Evolutionary conservation across 2,888 invertebrate genomes (phyloP).

Genomic region (Stenolophus ochropezus): DNA sequence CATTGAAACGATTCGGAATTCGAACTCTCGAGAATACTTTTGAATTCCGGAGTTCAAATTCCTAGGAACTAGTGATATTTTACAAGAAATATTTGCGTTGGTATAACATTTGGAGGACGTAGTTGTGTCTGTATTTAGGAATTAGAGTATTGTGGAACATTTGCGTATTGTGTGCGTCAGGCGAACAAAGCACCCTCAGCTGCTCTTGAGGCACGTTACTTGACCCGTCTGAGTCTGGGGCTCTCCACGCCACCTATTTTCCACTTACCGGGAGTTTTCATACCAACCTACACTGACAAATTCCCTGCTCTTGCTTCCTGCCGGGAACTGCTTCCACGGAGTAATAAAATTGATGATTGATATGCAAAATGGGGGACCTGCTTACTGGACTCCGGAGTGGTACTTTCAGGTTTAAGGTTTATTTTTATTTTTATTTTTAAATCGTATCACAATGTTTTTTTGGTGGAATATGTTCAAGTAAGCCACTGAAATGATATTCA

Average conservation of each 20-base stretch:
- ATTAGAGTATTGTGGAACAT: not conserved
- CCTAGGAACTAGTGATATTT: no score
- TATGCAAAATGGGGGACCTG: not conserved
- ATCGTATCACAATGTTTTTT: no score
- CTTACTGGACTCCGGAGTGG: not conserved
- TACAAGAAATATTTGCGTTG: no score
- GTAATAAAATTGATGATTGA: conserved; percentile 7
- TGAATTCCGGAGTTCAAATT: no score
- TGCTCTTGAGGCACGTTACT: not conserved
- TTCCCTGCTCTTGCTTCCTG: not conserved
- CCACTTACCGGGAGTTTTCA: conserved; percentile 41
- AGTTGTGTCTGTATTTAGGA: not conserved
- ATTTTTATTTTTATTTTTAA: not conserved
- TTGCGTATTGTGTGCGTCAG: not conserved
- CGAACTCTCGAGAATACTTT: no score
- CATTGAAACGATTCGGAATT: no score
- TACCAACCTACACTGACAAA: conserved; percentile 34
- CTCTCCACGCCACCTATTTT: conserved; percentile 33
- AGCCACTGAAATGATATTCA: no score
- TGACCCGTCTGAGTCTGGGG: conserved; percentile 27
- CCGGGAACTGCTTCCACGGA: not conserved
- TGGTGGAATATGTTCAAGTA: no score
- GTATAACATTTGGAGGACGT: no score
- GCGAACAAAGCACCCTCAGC: conserved; percentile 1
- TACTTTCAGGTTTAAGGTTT: not conserved